Evolutionary conservation across 2,888 invertebrate genomes (phyloP).

Genomic region (Ommatoiulus sabulosus): DNA sequence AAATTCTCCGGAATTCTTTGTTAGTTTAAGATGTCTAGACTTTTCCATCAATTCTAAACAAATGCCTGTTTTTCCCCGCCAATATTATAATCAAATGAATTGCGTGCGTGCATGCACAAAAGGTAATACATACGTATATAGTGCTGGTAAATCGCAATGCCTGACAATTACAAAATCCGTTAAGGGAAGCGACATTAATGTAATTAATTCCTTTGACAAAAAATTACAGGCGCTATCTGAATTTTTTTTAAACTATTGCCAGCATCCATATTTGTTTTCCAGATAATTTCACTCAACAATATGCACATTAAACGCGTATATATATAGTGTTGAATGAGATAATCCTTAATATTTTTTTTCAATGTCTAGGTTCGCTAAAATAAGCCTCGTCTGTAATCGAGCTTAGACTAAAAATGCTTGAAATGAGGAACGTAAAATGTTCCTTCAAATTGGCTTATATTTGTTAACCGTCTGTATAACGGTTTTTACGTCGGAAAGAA

Average conservation of each 20-base stretch:
- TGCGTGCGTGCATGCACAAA: conserved; percentile 13
- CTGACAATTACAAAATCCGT: background rate
- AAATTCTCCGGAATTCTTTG: conserved; percentile 47
- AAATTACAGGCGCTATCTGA: background rate
- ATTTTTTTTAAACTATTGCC: background rate
- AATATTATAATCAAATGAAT: conserved; percentile 1
- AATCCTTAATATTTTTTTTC: too few relatives aligned
- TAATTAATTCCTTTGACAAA: background rate
- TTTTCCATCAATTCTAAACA: background rate
- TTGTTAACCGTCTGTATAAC: too few relatives aligned
- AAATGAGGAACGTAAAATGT: too few relatives aligned
- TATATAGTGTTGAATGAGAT: too few relatives aligned
- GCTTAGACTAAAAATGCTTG: too few relatives aligned
- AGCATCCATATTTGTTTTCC: background rate
- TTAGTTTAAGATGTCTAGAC: conserved; percentile 46
- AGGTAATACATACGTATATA: background rate
- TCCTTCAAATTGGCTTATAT: too few relatives aligned
- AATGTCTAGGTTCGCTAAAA: too few relatives aligned
- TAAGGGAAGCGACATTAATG: background rate
- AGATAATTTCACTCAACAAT: background rate
- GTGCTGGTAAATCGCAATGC: background rate
- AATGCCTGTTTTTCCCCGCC: background rate
- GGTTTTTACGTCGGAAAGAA: too few relatives aligned
- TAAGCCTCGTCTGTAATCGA: too few relatives aligned
- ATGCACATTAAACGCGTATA: too few relatives aligned